Evolutionary conservation across 2,113 vertebrate species (phyloP), one percentile per base, ranked within the genome.

Genomic region (Electrona antarctica): DNA sequence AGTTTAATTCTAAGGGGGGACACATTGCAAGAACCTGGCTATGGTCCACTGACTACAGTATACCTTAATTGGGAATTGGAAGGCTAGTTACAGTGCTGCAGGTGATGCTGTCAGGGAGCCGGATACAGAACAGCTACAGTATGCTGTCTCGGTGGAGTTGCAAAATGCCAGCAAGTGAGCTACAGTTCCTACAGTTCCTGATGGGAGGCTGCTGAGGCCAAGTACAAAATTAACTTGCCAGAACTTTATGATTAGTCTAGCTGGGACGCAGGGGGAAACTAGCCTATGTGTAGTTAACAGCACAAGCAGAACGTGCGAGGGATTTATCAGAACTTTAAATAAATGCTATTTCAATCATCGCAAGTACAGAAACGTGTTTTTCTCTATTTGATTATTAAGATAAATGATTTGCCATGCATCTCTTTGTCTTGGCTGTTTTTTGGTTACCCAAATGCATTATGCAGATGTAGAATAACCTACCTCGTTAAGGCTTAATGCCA

Each of bases 401-500:
- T 13, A 60, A 80, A 83, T 82, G 55, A 59, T n/a, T 71, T 60
- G 63, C 60, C 11, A 0, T 69, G 58, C 11, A 3, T 11, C 71
- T 77, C 76, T 85, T 76, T 82, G 81, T 88, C 81, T 64, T 28
- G 28, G 64, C 76, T 83, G 71, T 76, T 84, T 61, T 2, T 57
- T 72, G 58, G 74, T 82, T 77, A 65, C 60, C 67, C 77, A 74
- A 82, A 87, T 87, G 86, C 83, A 88, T 87, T 82, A 88, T 89
- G 82, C 73, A 86, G 85, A 87, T 90, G 65, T 73, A 48, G 76
- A 88, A 81, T 90, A 91, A 89, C 91, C 87, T 88, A 89, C 87
- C 87, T 90, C 81, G 68, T 90, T 90, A 91, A 79, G 89, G 71
- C 83, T 73, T 91, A 91, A 91, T 91, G 85, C 84, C 86, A 81